These are phyloP conservation scores for Chaenogobius annularis DNA, from an alignment of 2,113 vertebrate species.

Conservation along the genomic window DNA sequence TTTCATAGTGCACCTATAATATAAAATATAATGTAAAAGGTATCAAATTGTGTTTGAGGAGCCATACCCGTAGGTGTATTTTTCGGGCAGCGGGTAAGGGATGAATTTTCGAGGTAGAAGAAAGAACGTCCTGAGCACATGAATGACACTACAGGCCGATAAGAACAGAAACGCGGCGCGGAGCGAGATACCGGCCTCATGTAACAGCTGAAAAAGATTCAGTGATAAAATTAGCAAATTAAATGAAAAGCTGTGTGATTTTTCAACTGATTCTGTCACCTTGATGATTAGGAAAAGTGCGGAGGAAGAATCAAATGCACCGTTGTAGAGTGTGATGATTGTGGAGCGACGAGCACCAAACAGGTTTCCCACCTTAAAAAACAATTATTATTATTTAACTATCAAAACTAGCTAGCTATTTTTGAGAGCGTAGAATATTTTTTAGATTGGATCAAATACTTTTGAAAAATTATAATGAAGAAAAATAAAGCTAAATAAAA, in stretches of 20 bases:
- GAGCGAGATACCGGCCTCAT: slow-evolving; percentile 78
- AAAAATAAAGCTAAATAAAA: too few relatives aligned
- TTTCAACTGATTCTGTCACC: slow-evolving; percentile 66
- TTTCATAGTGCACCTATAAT: not conserved
- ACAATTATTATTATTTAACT: not conserved
- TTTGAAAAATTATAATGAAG: too few relatives aligned
- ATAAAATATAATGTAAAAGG: not conserved
- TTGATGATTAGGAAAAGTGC: slow-evolving; percentile 88
- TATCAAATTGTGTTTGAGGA: not conserved
- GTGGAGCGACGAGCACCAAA: slow-evolving; percentile 87
- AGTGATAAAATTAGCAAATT: not conserved
- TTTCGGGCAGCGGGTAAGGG: slow-evolving; percentile 82
- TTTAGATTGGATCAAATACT: too few relatives aligned
- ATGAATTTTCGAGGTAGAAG: slow-evolving; percentile 83
- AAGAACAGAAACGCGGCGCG: slow-evolving; percentile 83
- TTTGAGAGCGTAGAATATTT: too few relatives aligned
- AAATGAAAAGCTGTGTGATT: not conserved
- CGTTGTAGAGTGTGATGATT: slow-evolving; percentile 92
- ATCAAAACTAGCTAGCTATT: too few relatives aligned
- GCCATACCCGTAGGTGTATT: slow-evolving; percentile 85
- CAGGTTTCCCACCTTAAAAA: slow-evolving; percentile 86
- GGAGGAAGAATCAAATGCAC: slow-evolving; percentile 92
- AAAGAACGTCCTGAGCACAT: slow-evolving; percentile 85
- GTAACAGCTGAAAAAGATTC: slow-evolving; percentile 77
- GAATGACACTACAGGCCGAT: slow-evolving; percentile 79